Conservation (phyloP, 2,797 vertebrate species). For the Cynopterus sphinx region DNA sequence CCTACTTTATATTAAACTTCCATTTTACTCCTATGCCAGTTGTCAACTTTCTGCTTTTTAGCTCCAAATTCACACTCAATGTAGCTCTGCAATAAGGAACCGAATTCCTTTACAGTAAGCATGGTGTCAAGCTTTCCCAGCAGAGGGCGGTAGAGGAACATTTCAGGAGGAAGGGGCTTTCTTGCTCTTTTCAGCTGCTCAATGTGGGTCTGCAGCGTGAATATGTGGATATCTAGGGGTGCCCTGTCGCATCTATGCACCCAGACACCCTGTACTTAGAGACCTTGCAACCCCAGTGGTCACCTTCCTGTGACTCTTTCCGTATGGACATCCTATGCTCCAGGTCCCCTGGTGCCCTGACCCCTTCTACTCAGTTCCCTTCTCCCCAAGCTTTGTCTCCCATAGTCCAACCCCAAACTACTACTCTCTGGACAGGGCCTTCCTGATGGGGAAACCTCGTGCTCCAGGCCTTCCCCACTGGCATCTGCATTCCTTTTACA, state of each 20-base stretch:
- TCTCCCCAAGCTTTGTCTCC: not conserved
- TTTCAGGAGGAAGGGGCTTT: not conserved
- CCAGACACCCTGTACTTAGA: not conserved
- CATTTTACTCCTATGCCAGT: not conserved
- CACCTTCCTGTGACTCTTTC: not conserved
- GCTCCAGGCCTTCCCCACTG: accelerated
- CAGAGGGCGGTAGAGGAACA: slow-evolving; percentile 51
- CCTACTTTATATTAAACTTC: not conserved
- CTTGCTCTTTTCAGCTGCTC: not conserved
- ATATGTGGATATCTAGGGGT: not conserved
- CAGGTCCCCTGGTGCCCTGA: not conserved
- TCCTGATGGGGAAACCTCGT: not conserved
- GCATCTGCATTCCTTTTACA: not conserved
- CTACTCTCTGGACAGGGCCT: not conserved
- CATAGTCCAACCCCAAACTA: not conserved
- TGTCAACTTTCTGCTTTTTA: not conserved
- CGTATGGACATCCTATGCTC: not conserved
- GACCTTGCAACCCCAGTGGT: not conserved
- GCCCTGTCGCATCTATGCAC: not conserved
- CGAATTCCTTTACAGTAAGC: not conserved
- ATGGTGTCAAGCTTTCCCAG: not conserved
- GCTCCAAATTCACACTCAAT: not conserved
- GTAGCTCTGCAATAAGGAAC: not conserved
- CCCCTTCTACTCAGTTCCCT: not conserved
- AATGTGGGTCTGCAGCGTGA: not conserved